Evolutionary conservation across 2,797 vertebrate species (phyloP).

Genomic region (Tragopan temminckii): DNA sequence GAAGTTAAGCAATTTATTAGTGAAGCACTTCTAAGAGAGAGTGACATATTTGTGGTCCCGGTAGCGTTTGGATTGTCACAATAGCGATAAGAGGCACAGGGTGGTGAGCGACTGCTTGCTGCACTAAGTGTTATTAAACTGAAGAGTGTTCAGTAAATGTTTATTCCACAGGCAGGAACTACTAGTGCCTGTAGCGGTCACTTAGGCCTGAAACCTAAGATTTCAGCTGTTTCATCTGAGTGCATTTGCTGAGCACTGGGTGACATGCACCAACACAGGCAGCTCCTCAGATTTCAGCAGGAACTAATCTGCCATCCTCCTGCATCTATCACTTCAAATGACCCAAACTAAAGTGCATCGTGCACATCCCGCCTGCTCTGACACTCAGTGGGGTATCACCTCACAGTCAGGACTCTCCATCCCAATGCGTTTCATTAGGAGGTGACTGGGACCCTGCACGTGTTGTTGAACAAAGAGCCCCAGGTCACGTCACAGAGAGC

Average conservation of each 20-base stretch:
- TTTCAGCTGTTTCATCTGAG: conserved; percentile 78
- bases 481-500: conserved; percentile 37
- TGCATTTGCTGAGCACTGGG: conserved; percentile 72
- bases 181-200: conserved; percentile 68
- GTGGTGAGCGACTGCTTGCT: conserved; percentile 2
- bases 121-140: conserved; percentile 16
- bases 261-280: conserved; percentile 77
- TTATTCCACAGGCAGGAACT: conserved; percentile 70
- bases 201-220: conserved; percentile 80
- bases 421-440: conserved; percentile 54
- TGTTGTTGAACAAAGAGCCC: conserved; percentile 67
- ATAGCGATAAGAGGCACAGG: neutral
- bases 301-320: conserved; percentile 76
- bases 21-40: neutral
- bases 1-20: neutral
- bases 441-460: conserved; percentile 27
- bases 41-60: neutral
- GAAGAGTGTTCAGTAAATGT: conserved; percentile 52
- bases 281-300: conserved; percentile 81
- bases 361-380: conserved; percentile 55
- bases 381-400: conserved; percentile 67
- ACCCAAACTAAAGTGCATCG: conserved; percentile 78
- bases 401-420: conserved; percentile 66
- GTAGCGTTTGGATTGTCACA: neutral
- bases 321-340: conserved; percentile 82